Conservation (phyloP, 2,797 vertebrate genomes). For the Oryzias sinensis region DNA sequence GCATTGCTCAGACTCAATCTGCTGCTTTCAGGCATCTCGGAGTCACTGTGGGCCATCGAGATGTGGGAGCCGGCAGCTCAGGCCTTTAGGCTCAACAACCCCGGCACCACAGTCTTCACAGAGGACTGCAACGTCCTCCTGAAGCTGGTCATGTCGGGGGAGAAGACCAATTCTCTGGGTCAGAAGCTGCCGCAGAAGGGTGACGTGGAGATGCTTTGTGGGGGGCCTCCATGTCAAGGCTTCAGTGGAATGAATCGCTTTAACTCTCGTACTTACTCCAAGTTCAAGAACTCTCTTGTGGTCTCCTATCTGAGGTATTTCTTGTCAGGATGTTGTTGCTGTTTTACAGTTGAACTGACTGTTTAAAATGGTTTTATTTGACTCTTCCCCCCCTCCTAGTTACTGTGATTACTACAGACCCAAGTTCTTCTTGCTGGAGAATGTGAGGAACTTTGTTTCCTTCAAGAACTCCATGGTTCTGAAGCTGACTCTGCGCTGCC, state of each 20-base stretch:
- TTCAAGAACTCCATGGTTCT: constrained; percentile 97
- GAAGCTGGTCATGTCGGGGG: constrained; percentile 95
- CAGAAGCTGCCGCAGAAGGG: constrained; percentile 96
- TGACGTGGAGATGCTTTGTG: constrained; percentile 95
- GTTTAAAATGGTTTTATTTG: not conserved
- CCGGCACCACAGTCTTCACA: constrained; percentile 90
- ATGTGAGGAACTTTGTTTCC: constrained; percentile 95
- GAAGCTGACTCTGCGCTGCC: constrained; percentile 92
- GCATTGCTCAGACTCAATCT: not conserved
- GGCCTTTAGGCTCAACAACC: constrained; percentile 94
- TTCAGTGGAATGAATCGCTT: constrained; percentile 99
- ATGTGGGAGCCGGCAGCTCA: constrained; percentile 99
- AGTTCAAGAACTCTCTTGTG: constrained; percentile 97
- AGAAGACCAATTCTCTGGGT: constrained; percentile 87
- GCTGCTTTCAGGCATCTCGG: constrained; percentile 77
- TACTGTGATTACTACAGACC: constrained; percentile 98
- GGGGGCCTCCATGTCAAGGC: constrained; percentile 95
- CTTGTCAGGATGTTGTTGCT: no score
- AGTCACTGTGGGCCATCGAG: constrained; percentile 95
- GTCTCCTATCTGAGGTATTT: constrained; percentile 95
- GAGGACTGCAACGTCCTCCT: constrained; percentile 95
- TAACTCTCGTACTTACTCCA: constrained; percentile 96
- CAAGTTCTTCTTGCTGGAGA: constrained; percentile 93
- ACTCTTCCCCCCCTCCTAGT: constrained; percentile 74
- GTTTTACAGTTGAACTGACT: not conserved